Evolutionary conservation across 2,888 invertebrate genomes (phyloP), one percentile per base, ranked within the genome.

Genomic region (Mesorhabditis spiculigera): DNA sequence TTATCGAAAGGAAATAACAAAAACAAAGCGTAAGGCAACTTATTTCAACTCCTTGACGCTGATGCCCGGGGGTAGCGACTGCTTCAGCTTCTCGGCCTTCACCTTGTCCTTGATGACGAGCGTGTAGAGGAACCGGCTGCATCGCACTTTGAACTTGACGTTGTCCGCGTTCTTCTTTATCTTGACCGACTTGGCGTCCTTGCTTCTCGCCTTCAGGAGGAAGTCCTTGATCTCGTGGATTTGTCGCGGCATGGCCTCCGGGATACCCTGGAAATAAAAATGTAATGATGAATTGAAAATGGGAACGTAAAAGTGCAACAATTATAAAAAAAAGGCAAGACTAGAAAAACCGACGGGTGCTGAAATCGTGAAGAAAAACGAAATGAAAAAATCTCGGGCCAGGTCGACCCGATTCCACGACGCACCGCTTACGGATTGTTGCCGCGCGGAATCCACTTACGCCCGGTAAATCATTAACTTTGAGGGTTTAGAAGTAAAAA

Each of bases 201-300:
- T 93, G 89, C 97, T 92, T 86, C 97, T 92, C 62, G 97, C 96
- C 86, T 93, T 96, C 85, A 97, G 89, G 73, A 98, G 91, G 88
- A 98, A 98, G 88, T 97, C 95, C 88, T 98, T 98, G 85, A 98
- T 97, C 89, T 98, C 97, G 88, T 93, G 94, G 81, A 98, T 94
- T 91, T 98, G 95, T 86, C 93, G 92, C 80, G 98, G 97, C 98
- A 86, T 85, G 13, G 63, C 16, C 58, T n/a, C 58, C 8, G 58
- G 8, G n/a, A 50, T 13, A 10, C n/a, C 8, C 58, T n/a, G 8
- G 58, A 50, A 50, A 50, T 50, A 50, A 50, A 50, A 50, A 50
- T 13, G 58, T 50, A 28, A 28, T 28, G 28, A 28, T 28, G 28
- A 1, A 28, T 28, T 28, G 28, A 28, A 28, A 28, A 28, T 28